These are phyloP conservation scores for Halocynthia aurantium DNA, from an alignment of 23 tunicate genomes.

Conservation along the genomic window DNA sequence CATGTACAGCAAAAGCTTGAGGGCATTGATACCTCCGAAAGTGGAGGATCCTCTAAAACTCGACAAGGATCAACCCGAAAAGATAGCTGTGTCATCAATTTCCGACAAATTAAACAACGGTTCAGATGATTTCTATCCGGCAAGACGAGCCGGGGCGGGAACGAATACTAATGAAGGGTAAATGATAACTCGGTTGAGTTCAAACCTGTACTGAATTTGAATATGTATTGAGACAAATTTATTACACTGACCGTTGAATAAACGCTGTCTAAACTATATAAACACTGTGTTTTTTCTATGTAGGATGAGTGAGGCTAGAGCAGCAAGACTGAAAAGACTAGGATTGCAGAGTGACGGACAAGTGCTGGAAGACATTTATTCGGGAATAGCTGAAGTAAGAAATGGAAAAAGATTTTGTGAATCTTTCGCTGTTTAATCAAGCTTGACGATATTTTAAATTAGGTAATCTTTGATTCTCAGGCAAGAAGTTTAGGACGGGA, in stretches of 20 bases:
- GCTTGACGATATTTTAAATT: background rate
- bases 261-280: too few species aligned
- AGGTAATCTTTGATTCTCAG: background rate
- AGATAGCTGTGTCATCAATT: too few species aligned
- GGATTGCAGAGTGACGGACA: conserved; percentile 61
- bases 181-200: too few species aligned
- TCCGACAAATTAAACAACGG: too few species aligned
- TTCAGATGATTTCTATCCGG: too few species aligned
- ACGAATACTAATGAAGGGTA: too few species aligned
- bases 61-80: too few species aligned
- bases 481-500: conserved; percentile 5
- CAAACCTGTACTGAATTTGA: too few species aligned
- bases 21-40: conserved; percentile 39
- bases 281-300: too few species aligned
- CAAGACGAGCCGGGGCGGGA: too few species aligned
- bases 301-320: conserved; percentile 36
- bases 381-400: conserved; percentile 29
- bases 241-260: too few species aligned
- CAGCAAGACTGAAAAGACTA: conserved; percentile 52
- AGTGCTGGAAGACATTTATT: conserved; percentile 8
- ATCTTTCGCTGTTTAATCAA: background rate
- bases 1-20: conserved; percentile 27
- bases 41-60: conserved; percentile 13
- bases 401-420: background rate
- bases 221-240: too few species aligned